Percentiles rank a stretch among this genome's conserved stretches.
These are phyloP conservation scores for Galemys pyrenaicus DNA, from an alignment of 2,113 vertebrate species.

Conservation along the genomic window DNA sequence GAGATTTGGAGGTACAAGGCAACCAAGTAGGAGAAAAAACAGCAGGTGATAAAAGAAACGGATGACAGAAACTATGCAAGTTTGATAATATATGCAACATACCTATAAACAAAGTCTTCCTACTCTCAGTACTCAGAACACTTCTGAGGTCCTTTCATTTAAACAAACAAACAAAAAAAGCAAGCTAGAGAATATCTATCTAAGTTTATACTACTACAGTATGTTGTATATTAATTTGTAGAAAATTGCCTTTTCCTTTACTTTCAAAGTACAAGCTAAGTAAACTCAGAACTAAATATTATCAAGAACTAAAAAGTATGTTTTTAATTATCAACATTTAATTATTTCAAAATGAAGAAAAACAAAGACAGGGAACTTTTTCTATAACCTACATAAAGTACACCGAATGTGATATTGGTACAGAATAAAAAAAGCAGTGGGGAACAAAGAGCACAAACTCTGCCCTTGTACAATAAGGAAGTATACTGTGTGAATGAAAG, in stretches of 20 bases:
- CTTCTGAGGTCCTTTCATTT: neutral
- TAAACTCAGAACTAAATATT: neutral
- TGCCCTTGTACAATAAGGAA: neutral
- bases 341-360: neutral
- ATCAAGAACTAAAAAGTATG: conserved; percentile 14
- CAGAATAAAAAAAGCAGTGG: neutral
- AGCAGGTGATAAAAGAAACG: neutral
- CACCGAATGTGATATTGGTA: neutral
- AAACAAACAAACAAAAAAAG: neutral
- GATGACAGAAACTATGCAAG: neutral
- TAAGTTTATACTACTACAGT: neutral
- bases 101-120: neutral
- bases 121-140: neutral
- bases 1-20: neutral
- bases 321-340: neutral
- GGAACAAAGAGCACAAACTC: neutral
- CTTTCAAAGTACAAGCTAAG: conserved; percentile 14
- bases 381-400: neutral
- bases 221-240: neutral
- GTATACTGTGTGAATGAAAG: neutral
- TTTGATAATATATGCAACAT: neutral
- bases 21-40: neutral
- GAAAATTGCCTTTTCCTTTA: conserved; percentile 1
- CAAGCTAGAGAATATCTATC: neutral
- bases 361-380: neutral